Evolutionary conservation across 2,113 vertebrate species (phyloP).

Genomic region (Aythya baeri): DNA sequence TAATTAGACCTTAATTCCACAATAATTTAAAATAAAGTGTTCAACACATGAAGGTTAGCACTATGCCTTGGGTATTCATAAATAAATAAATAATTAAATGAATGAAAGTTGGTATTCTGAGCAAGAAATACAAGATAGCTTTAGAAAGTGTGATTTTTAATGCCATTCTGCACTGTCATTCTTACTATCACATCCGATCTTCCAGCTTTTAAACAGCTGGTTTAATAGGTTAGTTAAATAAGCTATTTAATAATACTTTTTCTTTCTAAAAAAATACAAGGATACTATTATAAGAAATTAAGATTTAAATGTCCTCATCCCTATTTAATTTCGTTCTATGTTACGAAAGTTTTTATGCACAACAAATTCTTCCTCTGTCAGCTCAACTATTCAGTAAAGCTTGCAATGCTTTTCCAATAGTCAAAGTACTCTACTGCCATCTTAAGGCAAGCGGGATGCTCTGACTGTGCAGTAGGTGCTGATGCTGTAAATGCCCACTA

Average conservation of each 20-base stretch:
- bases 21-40: not conserved
- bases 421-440: conserved; percentile 49
- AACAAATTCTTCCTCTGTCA: fast-evolving
- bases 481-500: not conserved
- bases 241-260: not conserved
- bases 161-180: not conserved
- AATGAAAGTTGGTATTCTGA: not conserved
- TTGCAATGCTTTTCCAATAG: fast-evolving
- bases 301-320: not conserved
- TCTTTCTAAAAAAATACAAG: not conserved
- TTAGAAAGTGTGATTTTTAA: not conserved
- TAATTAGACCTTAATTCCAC: not conserved
- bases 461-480: not conserved
- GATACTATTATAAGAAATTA: not conserved
- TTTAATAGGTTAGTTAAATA: not conserved
- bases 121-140: not conserved
- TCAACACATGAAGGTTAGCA: not conserved
- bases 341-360: fast-evolving
- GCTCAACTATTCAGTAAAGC: fast-evolving
- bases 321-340: not conserved
- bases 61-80: not conserved
- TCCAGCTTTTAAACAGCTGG: not conserved
- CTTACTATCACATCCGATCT: not conserved
- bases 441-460: not conserved
- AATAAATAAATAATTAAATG: not conserved